Percentiles rank a stretch among this genome's conserved stretches.
Evolutionary conservation across 2,797 vertebrate species (phyloP).

Genomic region (Euphonia xanthogaster): DNA sequence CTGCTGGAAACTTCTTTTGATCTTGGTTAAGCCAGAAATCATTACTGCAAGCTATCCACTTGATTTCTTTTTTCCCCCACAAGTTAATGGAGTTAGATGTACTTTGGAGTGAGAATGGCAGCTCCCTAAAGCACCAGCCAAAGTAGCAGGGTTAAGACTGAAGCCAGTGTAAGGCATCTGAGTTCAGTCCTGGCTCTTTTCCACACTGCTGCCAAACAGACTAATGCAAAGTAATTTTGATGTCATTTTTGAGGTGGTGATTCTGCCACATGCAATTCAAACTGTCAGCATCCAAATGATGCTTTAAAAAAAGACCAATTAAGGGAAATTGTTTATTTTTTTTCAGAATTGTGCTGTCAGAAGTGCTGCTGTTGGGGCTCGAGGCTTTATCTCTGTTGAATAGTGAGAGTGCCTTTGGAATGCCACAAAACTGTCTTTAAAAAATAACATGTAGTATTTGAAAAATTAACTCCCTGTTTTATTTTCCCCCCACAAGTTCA

Average conservation of each 20-base stretch:
- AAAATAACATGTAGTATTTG: background rate
- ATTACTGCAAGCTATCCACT: background rate
- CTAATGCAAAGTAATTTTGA: conserved; percentile 56
- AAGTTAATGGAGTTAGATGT: background rate
- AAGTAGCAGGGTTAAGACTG: background rate
- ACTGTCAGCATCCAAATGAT: conserved; percentile 40
- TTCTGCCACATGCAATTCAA: conserved; percentile 46
- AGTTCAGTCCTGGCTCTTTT: conserved; percentile 35
- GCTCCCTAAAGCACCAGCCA: background rate
- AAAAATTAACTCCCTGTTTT: background rate
- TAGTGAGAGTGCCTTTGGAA: background rate
- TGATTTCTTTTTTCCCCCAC: background rate
- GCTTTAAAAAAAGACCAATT: conserved; percentile 58
- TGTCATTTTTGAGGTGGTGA: conserved; percentile 55
- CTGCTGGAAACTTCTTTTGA: background rate
- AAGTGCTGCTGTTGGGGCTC: background rate
- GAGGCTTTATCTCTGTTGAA: background rate
- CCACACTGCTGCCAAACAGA: conserved; percentile 39
- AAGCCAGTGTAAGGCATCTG: background rate
- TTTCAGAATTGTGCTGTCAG: conserved; percentile 57
- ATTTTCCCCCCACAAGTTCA: rapidly evolving
- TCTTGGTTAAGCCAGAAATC: background rate
- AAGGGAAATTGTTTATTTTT: conserved; percentile 50
- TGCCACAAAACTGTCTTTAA: background rate
- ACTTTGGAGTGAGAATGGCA: background rate